Conservation (phyloP, 2,888 invertebrate genomes). For the Drosophila subquinaria region DNA sequence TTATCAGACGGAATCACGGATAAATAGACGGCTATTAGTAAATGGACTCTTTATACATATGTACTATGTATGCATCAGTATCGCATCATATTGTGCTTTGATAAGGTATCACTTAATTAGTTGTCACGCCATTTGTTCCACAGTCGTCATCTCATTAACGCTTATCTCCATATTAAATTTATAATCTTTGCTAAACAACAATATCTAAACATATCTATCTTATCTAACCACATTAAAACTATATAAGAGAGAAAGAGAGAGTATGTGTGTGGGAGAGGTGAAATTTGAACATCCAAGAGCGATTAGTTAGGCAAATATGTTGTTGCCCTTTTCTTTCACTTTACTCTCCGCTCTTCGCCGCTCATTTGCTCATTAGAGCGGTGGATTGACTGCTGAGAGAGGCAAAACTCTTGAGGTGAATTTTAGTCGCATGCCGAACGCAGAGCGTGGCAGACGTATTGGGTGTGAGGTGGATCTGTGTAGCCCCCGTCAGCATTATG, state of each 20-base stretch:
- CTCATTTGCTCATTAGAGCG: conserved; percentile 34
- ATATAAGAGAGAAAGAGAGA: conserved; percentile 27
- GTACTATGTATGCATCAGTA: neutral
- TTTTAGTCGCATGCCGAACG: conserved; percentile 56
- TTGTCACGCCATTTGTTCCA: neutral
- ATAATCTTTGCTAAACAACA: conserved; percentile 6
- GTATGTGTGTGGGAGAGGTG: conserved; percentile 3
- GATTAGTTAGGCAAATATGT: conserved; percentile 12
- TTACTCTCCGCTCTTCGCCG: conserved; percentile 9
- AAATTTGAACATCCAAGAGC: conserved; percentile 8
- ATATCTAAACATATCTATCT: conserved; percentile 15
- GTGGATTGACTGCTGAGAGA: conserved; percentile 10
- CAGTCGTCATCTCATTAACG: conserved; percentile 5
- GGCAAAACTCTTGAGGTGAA: conserved; percentile 10
- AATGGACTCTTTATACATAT: too few species aligned
- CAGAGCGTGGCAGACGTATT: conserved; percentile 26
- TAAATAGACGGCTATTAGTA: too few species aligned
- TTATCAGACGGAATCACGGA: too few species aligned
- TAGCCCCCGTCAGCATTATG: conserved; percentile 30
- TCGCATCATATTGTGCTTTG: neutral
- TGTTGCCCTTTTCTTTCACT: neutral
- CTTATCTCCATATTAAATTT: conserved; percentile 14
- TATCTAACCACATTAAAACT: conserved; percentile 14
- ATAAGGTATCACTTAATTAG: neutral
- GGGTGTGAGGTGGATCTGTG: neutral